These are phyloP conservation scores for Otocyon megalotis DNA, from an alignment of 2,113 vertebrate genomes.

Conservation along the genomic window DNA sequence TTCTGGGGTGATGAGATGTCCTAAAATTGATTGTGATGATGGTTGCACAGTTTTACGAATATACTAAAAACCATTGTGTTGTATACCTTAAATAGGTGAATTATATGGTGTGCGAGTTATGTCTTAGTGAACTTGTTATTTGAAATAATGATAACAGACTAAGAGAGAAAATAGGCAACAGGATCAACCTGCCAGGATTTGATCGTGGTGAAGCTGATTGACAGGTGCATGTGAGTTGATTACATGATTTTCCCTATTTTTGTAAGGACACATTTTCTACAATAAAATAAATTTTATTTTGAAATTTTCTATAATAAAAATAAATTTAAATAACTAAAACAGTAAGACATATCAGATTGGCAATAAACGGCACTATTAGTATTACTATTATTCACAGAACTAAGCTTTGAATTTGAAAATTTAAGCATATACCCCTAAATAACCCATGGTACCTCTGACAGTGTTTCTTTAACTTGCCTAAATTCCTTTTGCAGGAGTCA, in stretches of 20 bases:
- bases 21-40: not conserved
- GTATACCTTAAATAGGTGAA: not conserved
- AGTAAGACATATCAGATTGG: not conserved
- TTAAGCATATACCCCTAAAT: not conserved
- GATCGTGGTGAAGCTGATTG: not conserved
- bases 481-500: not conserved
- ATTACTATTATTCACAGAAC: not conserved
- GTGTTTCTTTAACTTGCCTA: not conserved
- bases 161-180: not conserved
- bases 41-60: not conserved
- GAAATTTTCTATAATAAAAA: not conserved
- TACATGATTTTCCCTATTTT: not conserved
- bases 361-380: not conserved
- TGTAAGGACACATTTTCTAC: not conserved
- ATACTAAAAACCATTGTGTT: not conserved
- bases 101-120: not conserved
- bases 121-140: not conserved
- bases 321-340: not conserved
- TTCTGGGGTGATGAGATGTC: not conserved
- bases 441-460: not conserved
- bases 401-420: not conserved
- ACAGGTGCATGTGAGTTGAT: not conserved
- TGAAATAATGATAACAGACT: not conserved
- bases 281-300: conserved; percentile 6
- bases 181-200: not conserved